Evolutionary conservation across 2,113 vertebrate species (phyloP), one percentile per base, ranked within the genome.

Genomic region (Lampris incognitus): DNA sequence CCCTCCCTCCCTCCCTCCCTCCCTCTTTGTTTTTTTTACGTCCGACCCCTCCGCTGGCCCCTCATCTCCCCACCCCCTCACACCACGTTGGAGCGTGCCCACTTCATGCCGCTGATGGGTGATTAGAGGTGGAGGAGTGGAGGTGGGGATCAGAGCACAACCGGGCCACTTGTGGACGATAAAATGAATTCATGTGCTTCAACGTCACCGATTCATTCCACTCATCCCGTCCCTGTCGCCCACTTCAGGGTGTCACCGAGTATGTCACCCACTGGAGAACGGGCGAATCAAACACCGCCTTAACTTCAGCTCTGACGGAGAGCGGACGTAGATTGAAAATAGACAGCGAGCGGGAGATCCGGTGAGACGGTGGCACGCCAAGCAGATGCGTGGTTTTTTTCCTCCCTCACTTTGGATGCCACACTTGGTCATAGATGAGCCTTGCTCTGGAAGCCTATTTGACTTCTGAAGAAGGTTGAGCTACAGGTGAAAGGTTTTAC

Each of bases 61-160:
- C 57, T 40, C 62, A 6, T 74, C 41, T 65, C 88, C 74, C 87
- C 88, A 74, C 87, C 79, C 77, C 79, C 84, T 84, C 68, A 4
- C 56, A 65, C 63, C 61, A 69, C 57, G 24, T 67, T 76, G 71
- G 55, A 77, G 56, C 4, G 5, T 42, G 4, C 41, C 41, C 71
- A 57, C 4, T 6, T 52, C 46, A 74, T 66, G 64, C 76, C 50
- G 46, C 57, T 68, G 44, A 40, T 0, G 0, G 0, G 7, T 42
- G 59, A 74, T 63, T 64, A 38, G 10, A 24, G 58, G 58, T 61
- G 13, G 75, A 67, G 66, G 4, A 57, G 6, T 3, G 2, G 13
- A 36, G n/a, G 42, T 55, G 63, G 52, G 9, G 10, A n/a, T 36
- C 4, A n/a, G n/a, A 59, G 24, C 36, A 11, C 37, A 56, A 63